These are phyloP conservation scores for Aptenodytes patagonicus DNA, from an alignment of 2,113 vertebrate genomes.

Conservation along the genomic window DNA sequence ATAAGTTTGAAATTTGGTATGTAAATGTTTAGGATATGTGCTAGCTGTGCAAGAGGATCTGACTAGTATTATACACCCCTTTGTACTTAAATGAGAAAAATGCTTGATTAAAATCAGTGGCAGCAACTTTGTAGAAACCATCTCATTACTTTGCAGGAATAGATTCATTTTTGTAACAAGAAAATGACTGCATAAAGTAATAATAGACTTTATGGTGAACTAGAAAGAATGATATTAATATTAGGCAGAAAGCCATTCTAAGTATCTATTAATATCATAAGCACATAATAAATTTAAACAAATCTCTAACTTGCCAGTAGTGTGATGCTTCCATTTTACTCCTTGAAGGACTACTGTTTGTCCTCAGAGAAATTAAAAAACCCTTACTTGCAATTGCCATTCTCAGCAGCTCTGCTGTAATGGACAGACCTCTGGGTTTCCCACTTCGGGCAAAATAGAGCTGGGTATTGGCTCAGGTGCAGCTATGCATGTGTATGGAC, in stretches of 20 bases:
- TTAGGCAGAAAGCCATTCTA: neutral
- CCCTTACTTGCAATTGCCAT: neutral
- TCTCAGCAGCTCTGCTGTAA: neutral
- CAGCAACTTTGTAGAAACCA: neutral
- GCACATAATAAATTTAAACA: neutral
- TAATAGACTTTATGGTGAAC: neutral
- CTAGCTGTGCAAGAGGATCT: neutral
- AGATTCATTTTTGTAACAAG: neutral
- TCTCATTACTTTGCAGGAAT: neutral
- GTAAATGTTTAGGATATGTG: neutral
- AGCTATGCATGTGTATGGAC: neutral
- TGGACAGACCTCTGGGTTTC: neutral
- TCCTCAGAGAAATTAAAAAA: neutral
- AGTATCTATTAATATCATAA: neutral
- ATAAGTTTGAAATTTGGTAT: neutral
- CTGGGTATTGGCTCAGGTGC: neutral
- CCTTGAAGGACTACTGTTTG: neutral
- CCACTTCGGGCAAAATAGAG: neutral
- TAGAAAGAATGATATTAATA: neutral
- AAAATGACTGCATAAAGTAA: neutral
- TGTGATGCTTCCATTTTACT: neutral
- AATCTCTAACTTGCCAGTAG: neutral
- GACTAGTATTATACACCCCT: neutral
- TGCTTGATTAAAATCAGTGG: neutral
- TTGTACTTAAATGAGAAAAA: neutral